Conservation (phyloP, 1,140 invertebrate species). For the Eupeodes corollae region DNA sequence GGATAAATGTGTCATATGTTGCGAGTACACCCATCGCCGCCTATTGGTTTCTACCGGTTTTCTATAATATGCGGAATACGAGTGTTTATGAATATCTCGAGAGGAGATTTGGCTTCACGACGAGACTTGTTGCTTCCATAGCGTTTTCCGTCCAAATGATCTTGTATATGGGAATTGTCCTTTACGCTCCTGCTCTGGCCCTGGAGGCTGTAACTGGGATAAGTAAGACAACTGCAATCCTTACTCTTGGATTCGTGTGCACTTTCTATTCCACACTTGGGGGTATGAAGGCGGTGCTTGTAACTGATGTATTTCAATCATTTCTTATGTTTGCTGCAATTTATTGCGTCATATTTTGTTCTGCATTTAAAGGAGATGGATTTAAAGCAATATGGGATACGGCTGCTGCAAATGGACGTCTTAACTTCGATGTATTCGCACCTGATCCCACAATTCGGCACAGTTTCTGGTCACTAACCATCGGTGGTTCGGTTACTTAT, state of each 20-base stretch:
- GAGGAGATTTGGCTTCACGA: conserved; percentile 57
- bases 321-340: conserved; percentile 65
- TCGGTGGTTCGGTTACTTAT: conserved; percentile 66
- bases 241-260: conserved; percentile 66
- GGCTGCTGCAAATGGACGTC: conserved; percentile 49
- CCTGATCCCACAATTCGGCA: conserved; percentile 63
- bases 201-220: conserved; percentile 76
- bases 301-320: conserved; percentile 77
- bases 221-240: conserved; percentile 57
- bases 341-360: conserved; percentile 61
- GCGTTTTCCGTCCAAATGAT: conserved; percentile 75
- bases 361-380: conserved; percentile 50
- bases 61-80: conserved; percentile 71
- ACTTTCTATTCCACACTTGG: conserved; percentile 80
- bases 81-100: conserved; percentile 90
- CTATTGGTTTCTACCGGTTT: conserved; percentile 76
- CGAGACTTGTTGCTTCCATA: conserved; percentile 58
- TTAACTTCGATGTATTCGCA: conserved; percentile 47
- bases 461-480: conserved; percentile 57
- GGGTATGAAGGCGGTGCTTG: conserved; percentile 80
- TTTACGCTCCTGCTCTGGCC: conserved; percentile 85
- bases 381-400: conserved; percentile 54
- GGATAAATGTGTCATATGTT: conserved; percentile 72
- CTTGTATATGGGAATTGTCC: conserved; percentile 83
- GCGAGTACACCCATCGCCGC: conserved; percentile 72